Evolutionary conservation across 2,888 invertebrate species (phyloP).

Genomic region (Sphaerophoria taeniata): DNA sequence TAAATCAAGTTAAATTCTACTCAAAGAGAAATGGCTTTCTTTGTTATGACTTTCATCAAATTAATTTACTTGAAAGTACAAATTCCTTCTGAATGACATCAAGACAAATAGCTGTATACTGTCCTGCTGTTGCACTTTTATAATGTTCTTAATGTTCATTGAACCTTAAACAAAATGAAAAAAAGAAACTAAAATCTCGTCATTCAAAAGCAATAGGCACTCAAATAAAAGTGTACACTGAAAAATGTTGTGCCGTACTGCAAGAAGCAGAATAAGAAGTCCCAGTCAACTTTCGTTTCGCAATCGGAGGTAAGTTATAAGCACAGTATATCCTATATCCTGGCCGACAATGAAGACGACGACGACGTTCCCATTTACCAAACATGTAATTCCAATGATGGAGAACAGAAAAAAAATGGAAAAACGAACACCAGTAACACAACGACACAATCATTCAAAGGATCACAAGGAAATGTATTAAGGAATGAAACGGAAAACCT

Average conservation of each 20-base stretch:
- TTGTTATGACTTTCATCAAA: conserved; percentile 55
- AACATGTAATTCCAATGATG: conserved; percentile 25
- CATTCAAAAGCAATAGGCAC: conserved; percentile 69
- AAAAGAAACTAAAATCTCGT: conserved; percentile 17
- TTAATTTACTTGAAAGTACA: conserved; percentile 64
- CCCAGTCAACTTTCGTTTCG: conserved; percentile 62
- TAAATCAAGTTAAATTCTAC: conserved; percentile 11
- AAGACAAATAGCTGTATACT: conserved; percentile 29
- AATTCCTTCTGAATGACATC: conserved; percentile 54
- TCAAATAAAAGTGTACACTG: conserved; percentile 53
- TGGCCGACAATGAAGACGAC: conserved; percentile 20
- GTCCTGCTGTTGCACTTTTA: conserved; percentile 54
- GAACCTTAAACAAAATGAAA: conserved; percentile 43
- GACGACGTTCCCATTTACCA: conserved; percentile 49
- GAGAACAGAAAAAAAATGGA: neutral
- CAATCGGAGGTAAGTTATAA: conserved; percentile 67
- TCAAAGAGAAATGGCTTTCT: conserved; percentile 8
- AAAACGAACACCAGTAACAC: conserved; percentile 38
- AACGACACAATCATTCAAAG: conserved; percentile 70
- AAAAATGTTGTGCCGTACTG: conserved; percentile 45
- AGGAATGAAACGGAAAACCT: conserved; percentile 70
- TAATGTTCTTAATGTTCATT: conserved; percentile 67
- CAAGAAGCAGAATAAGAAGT: conserved; percentile 13
- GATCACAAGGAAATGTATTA: conserved; percentile 71
- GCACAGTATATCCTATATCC: conserved; percentile 31